Base-by-base conservation (phyloP, 2,797 vertebrate species). In the Macrochelys suwanniensis region DNA sequence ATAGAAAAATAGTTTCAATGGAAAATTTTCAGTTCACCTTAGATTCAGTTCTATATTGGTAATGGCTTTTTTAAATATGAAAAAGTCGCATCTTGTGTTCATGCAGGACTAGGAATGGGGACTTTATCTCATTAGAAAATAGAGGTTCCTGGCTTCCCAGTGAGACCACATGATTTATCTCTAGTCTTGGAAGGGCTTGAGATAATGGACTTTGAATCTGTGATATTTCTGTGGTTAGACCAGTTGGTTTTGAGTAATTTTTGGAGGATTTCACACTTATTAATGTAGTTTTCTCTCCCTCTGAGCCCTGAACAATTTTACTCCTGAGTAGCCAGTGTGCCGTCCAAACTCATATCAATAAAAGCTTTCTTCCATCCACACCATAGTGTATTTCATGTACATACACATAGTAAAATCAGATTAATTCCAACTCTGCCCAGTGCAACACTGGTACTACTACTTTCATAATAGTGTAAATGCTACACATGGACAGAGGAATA, bases 321-420 rank as follows among this genome's bases (percentile, higher is more conserved):
- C 2, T 57, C 45, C 1, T 0, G 7, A 78, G 8, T 57, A 81
- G 45, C 1, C 1, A 28, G 26, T 53, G 3, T 11, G 5, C 37
- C 51, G 5, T 81, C 45, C 83, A 37, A 59, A 61, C 57, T 31
- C 13, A 15, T 61, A 61, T 61, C 59, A 7, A 31, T 61, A 61
- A 33, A 61, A 61, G 59, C 59, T 33, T 61, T 61, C 59, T 61
- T 61, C 59, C 31, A 31, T 28, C 57, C 28, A 59, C 12, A 33
- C 31, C 6, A 61, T 61, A 33, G 59, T 33, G 12, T 61, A 33
- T 61, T 61, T 28, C 59, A 61, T 15, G 12, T 61, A 33, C 12
- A 12, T 61, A 61, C 57, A 33, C 28, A 33, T 3, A 61, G 28
- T 61, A 16, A 61, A 59, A 28, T 16, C 28, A 61, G 28, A 61